phyloP scores from a whole-genome alignment of 2,888 invertebrate species.

The Charanyca ferruginea region DNA sequence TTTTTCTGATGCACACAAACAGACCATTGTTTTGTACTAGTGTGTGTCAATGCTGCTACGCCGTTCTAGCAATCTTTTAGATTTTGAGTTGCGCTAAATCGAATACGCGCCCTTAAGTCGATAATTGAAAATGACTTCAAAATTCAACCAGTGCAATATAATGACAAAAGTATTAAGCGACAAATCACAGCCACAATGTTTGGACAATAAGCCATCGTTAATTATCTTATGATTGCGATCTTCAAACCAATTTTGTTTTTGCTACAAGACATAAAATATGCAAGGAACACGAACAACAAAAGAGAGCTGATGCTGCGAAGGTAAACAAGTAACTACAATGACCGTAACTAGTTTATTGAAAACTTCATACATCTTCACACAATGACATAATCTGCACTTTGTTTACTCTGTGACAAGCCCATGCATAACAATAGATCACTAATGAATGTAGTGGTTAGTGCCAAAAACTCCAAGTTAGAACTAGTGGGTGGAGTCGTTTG shows the following conservation, averaged over 20 bases:
- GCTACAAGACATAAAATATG: slow-evolving; percentile 37
- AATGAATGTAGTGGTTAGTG: slow-evolving; percentile 65
- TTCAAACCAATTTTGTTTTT: slow-evolving; percentile 49
- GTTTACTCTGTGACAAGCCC: slow-evolving; percentile 53
- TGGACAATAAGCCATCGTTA: slow-evolving; percentile 28
- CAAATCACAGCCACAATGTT: slow-evolving; percentile 17
- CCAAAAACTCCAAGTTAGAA: slow-evolving; percentile 70
- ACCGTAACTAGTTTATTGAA: slow-evolving; percentile 44
- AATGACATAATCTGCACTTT: slow-evolving; percentile 53
- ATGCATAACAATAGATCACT: slow-evolving; percentile 65
- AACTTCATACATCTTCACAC: slow-evolving; percentile 32
- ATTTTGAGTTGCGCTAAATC: too few species aligned
- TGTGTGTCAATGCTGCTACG: too few species aligned
- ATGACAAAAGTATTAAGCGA: slow-evolving; percentile 6
- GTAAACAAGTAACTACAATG: slow-evolving; percentile 39
- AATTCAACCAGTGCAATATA: neutral
- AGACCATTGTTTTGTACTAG: too few species aligned
- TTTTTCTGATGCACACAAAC: too few species aligned
- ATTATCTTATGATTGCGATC: slow-evolving; percentile 43
- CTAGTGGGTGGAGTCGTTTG: slow-evolving; percentile 63
- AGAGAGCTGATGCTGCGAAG: slow-evolving; percentile 30
- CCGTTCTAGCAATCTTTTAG: too few species aligned
- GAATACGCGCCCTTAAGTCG: too few species aligned
- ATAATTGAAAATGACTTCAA: neutral
- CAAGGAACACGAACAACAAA: slow-evolving; percentile 42